These are phyloP conservation scores for Heteropelma amictum DNA, from an alignment of 2,888 invertebrate species.

Conservation along the genomic window DNA sequence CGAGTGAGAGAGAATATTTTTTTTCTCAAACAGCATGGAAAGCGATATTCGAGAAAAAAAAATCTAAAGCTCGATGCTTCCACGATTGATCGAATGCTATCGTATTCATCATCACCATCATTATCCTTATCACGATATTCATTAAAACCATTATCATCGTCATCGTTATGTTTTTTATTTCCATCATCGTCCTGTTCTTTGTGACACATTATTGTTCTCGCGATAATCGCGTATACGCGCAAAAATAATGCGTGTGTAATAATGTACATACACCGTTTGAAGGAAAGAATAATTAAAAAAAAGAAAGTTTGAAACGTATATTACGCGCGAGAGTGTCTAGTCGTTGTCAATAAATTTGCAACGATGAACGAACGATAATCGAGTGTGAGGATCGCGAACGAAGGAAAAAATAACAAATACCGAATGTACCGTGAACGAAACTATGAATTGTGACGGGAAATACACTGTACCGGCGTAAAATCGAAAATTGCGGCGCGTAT, in stretches of 20 bases:
- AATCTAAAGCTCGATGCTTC: too few relatives aligned
- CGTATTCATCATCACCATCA: too few relatives aligned
- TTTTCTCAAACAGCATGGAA: too few relatives aligned
- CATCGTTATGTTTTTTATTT: constrained; percentile 30
- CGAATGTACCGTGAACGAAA: constrained; percentile 36
- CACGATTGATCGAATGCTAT: too few relatives aligned
- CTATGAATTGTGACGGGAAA: constrained; percentile 45
- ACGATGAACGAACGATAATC: too few relatives aligned
- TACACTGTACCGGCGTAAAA: constrained; percentile 48
- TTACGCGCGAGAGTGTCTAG: neutral
- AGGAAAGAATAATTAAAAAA: constrained; percentile 13
- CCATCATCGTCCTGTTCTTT: constrained; percentile 38
- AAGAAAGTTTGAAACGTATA: neutral
- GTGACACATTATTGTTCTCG: constrained; percentile 41
- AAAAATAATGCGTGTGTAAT: constrained; percentile 45
- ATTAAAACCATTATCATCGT: constrained; percentile 24
- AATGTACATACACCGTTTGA: constrained; percentile 55
- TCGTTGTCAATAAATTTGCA: constrained; percentile 27
- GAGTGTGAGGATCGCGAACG: constrained; percentile 28
- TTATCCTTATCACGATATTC: too few relatives aligned
- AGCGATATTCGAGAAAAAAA: too few relatives aligned
- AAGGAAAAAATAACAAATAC: constrained; percentile 21
- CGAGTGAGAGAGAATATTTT: too few relatives aligned
- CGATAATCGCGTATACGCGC: constrained; percentile 48
- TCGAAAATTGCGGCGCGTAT: constrained; percentile 56